Evolutionary conservation across 2,113 vertebrate genomes (phyloP).

Genomic region (Balaenoptera acutorostrata): DNA sequence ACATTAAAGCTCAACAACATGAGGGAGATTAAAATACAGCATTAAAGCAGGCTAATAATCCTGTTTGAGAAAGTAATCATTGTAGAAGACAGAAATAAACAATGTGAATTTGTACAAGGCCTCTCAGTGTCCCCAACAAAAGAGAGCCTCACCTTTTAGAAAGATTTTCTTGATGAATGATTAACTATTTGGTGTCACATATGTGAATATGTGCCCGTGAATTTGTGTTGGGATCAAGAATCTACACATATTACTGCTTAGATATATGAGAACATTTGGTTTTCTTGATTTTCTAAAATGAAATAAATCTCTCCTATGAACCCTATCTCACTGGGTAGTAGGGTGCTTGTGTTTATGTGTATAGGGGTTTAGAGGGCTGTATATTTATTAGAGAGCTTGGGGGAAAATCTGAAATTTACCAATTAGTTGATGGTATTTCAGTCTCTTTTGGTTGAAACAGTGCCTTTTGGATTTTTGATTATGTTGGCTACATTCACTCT

Average conservation of each 20-base stretch:
- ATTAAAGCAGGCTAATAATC: slow-evolving; percentile 29
- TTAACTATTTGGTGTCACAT: background rate
- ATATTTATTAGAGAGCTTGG: background rate
- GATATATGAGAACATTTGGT: background rate
- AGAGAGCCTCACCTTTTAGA: background rate
- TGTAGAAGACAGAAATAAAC: slow-evolving; percentile 39
- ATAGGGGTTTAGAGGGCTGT: background rate
- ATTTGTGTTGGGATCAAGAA: background rate
- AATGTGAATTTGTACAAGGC: background rate
- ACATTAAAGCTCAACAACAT: slow-evolving; percentile 51
- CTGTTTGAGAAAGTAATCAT: slow-evolving; percentile 44
- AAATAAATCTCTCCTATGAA: background rate
- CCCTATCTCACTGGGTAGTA: background rate
- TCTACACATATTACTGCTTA: background rate
- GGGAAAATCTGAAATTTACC: background rate
- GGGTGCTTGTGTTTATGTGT: background rate
- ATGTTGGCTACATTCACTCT: background rate
- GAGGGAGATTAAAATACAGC: slow-evolving; percentile 51
- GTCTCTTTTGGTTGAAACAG: background rate
- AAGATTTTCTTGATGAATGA: background rate
- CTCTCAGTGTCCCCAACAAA: background rate
- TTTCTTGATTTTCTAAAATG: slow-evolving; percentile 21
- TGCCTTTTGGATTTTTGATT: background rate
- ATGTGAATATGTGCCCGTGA: background rate
- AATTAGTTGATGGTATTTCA: background rate